A percentile compares a stretch with the other conserved stretches of the same genome.
phyloP scores from a whole-genome alignment of 2,888 invertebrate species.

The Eristalinus sepulchralis region DNA sequence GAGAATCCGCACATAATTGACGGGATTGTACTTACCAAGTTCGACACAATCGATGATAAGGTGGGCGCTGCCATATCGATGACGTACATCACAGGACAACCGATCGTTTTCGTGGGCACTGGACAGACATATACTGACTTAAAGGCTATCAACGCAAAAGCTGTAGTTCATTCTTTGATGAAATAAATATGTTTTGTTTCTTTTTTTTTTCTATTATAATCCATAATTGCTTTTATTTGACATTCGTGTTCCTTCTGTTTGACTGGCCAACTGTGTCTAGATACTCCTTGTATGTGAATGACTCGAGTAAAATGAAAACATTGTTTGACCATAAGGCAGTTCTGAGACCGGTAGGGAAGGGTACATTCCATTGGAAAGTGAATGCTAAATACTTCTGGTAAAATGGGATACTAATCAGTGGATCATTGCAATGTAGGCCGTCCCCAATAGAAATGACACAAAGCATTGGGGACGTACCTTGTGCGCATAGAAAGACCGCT shows the following conservation, averaged over 20 bases:
- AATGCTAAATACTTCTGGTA: no score
- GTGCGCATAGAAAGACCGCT: no score
- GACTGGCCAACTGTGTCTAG: no score
- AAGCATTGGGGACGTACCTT: no score
- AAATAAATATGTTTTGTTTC: constrained; percentile 83
- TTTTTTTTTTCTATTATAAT: neutral
- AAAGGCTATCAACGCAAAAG: constrained; percentile 96
- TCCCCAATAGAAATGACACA: no score
- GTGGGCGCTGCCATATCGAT: constrained; percentile 99
- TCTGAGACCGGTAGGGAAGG: no score
- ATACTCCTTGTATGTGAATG: no score
- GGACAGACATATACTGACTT: constrained; percentile 99
- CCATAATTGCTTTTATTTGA: neutral
- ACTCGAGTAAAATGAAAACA: no score
- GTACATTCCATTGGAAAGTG: no score
- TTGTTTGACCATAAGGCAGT: no score
- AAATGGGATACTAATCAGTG: no score
- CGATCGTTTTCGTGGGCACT: constrained; percentile 96
- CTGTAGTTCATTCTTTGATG: constrained; percentile 97
- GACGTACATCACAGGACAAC: constrained; percentile 99
- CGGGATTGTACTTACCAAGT: constrained; percentile 99
- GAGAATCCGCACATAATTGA: constrained; percentile 95
- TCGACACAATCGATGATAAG: constrained; percentile 99
- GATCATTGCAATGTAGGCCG: no score
- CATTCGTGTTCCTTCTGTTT: neutral